These are phyloP conservation scores for Drosophila multiciliata DNA, from an alignment of 2,888 invertebrate species.

Conservation along the genomic window DNA sequence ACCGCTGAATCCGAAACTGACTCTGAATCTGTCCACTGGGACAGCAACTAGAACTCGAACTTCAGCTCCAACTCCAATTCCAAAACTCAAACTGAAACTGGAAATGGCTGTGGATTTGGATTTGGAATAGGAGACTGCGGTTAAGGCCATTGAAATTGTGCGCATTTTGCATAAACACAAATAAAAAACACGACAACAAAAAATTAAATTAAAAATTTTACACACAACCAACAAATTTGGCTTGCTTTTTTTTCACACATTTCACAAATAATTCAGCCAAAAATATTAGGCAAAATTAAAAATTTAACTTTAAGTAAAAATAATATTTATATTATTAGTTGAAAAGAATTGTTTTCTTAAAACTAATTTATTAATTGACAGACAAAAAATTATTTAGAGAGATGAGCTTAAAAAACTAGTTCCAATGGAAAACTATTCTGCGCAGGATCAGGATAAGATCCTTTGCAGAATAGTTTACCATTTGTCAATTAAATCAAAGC, in stretches of 20 bases:
- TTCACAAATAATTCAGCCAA: slow-evolving; percentile 34
- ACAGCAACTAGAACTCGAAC: slow-evolving; percentile 21
- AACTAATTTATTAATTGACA: not conserved
- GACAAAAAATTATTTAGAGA: not conserved
- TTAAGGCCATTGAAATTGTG: slow-evolving; percentile 1
- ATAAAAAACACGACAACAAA: slow-evolving; percentile 10
- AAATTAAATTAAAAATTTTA: not conserved
- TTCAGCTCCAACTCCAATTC: slow-evolving; percentile 6
- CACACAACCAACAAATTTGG: slow-evolving; percentile 25
- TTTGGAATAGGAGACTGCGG: slow-evolving; percentile 5
- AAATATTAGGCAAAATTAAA: slow-evolving; percentile 4
- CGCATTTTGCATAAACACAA: slow-evolving; percentile 51
- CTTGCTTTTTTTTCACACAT: slow-evolving; percentile 29
- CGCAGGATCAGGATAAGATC: not conserved
- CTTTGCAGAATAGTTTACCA: not conserved
- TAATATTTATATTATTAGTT: not conserved
- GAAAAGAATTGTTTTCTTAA: not conserved
- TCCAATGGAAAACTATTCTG: no score
- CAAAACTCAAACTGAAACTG: slow-evolving; percentile 3
- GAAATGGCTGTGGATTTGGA: not conserved
- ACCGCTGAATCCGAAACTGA: slow-evolving; percentile 3
- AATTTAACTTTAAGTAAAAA: not conserved
- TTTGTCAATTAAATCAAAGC: no score
- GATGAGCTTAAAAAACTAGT: not conserved
- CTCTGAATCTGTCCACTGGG: slow-evolving; percentile 29